Base-by-base conservation (phyloP, 2,113 vertebrate genomes). In the Bettongia penicillata region DNA sequence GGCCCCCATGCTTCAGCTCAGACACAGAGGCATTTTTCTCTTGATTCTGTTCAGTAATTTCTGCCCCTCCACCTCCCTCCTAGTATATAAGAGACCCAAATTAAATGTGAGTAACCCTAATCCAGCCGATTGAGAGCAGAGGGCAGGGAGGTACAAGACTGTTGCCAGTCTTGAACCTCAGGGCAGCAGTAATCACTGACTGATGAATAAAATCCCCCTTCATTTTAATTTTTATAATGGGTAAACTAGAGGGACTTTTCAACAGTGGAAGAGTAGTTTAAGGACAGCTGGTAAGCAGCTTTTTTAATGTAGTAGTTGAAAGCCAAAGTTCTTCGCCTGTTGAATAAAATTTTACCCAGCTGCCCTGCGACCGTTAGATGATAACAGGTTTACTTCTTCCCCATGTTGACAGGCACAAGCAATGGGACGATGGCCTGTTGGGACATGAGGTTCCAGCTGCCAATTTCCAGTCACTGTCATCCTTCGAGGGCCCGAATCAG, bases 391-490 rank as follows among this genome's bases (percentile, higher is more conserved):
- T n/a, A 28, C 12, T 90, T 92, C 52, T 93, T 90, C 61, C 90
- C 22, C 25, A 51, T 90, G 91, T 98, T 28, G 47, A 51, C 93
- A 99, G 99, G 99, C 49, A 99, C 99, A 0, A 99, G 99, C 98
- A 99, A 99, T 90, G 99, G 99, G 84, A 99, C 99, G 96, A 99
- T 99, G 99, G 99, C 99, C 0, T 99, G 99, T 98, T 99, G 99
- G 99, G 99, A 99, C 94, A 99, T 99, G 99, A 98, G 99, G 94
- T 99, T 99, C 98, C 99, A 99, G 98, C 98, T 99, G 50, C 99
- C 99, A 0, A 99, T 99, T 97, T 99, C 99, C 52, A 99, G 99
- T 98, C 99, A 99, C 98, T 99, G 98, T 90, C 99, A 99, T 94
- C 99, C 99, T 26, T 99, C 99, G 43, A 98, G 99, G 92, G 99